phyloP scores from a whole-genome alignment of 2,888 invertebrate species.

The Callinectes sapidus region DNA sequence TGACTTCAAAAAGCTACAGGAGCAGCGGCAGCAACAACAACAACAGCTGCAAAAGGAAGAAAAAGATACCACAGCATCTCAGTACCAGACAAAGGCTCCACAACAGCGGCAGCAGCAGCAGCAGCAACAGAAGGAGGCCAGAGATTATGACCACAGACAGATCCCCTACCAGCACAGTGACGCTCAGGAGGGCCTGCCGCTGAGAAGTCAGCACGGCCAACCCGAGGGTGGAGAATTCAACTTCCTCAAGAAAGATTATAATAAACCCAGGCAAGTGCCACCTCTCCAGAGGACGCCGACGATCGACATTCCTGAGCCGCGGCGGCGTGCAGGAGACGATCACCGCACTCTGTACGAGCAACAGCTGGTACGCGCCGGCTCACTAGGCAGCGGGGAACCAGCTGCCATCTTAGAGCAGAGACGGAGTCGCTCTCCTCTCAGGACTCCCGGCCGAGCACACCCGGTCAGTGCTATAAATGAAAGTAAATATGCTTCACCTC shows the following conservation, averaged over 20 bases:
- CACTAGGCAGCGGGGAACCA: constrained; percentile 53
- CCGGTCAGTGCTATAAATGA: not conserved
- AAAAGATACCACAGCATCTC: not conserved
- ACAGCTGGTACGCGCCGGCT: constrained; percentile 52
- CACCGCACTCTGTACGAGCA: constrained; percentile 34
- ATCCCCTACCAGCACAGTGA: not conserved
- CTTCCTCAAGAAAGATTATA: not conserved
- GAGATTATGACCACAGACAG: constrained; percentile 35
- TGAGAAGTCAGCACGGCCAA: constrained; percentile 17
- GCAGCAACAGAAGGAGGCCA: constrained; percentile 10
- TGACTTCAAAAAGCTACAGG: not conserved
- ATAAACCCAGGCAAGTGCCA: not conserved
- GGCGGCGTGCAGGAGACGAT: not conserved
- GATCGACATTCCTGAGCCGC: constrained; percentile 17
- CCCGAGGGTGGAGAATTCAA: constrained; percentile 19
- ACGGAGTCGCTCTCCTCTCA: constrained; percentile 51
- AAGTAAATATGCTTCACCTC: not conserved
- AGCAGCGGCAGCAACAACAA: constrained; percentile 13
- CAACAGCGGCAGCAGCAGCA: constrained; percentile 33
- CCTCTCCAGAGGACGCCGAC: constrained; percentile 35
- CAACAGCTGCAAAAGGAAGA: constrained; percentile 24
- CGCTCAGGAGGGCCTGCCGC: constrained; percentile 26
- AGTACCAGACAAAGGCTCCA: not conserved
- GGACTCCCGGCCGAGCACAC: constrained; percentile 29
- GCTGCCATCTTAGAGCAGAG: constrained; percentile 56